Percentiles rank a stretch among this genome's conserved stretches.
phyloP scores from a whole-genome alignment of 2,888 invertebrate species.

The Drosophila anceps region DNA sequence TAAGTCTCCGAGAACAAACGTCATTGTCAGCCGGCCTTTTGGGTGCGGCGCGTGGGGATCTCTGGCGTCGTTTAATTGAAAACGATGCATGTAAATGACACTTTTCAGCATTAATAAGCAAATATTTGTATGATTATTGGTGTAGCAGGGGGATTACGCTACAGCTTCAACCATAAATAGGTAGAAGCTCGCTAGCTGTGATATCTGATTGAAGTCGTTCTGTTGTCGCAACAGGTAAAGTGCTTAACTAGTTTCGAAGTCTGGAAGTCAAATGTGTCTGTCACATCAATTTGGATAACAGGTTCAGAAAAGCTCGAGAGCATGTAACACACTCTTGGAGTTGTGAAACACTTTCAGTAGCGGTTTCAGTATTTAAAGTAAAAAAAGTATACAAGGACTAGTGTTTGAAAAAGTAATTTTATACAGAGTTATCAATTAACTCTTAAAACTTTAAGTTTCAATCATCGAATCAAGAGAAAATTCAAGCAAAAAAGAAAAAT shows the following conservation, averaged over 20 bases:
- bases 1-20: constrained; percentile 45
- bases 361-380: too few relatives aligned
- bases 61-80: constrained; percentile 80
- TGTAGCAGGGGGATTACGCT: constrained; percentile 70
- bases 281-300: constrained; percentile 46
- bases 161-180: constrained; percentile 52
- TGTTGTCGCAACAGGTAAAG: constrained; percentile 58
- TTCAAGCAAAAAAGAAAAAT: too few relatives aligned
- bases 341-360: constrained; percentile 14
- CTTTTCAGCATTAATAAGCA: constrained; percentile 83
- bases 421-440: too few relatives aligned
- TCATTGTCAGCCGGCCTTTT: constrained; percentile 57
- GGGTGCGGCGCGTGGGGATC: constrained; percentile 71
- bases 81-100: constrained; percentile 83
- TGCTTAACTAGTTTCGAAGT: constrained; percentile 55
- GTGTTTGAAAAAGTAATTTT: too few relatives aligned
- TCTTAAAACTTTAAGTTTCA: too few relatives aligned
- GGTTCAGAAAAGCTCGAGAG: constrained; percentile 30
- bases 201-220: constrained; percentile 62
- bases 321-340: background rate
- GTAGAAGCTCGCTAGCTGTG: constrained; percentile 38
- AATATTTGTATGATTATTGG: constrained; percentile 81
- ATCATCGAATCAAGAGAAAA: too few relatives aligned
- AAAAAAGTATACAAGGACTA: too few relatives aligned
- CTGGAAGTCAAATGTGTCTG: constrained; percentile 49